phyloP scores from a whole-genome alignment of 2,797 vertebrate genomes.

The Telmatherina bonti region DNA sequence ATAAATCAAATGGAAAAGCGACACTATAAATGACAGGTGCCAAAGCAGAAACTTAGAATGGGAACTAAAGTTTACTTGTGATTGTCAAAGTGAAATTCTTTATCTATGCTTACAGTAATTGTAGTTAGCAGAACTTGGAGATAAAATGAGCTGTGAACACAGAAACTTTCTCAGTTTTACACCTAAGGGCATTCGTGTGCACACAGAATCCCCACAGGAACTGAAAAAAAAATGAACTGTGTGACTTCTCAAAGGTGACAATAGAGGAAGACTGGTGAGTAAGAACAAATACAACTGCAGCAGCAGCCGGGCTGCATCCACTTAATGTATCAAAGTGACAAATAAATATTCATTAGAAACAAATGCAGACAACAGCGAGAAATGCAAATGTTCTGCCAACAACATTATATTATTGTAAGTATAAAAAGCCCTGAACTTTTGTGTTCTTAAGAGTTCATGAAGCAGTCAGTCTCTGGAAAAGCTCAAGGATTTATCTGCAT shows the following conservation, averaged over 20 bases:
- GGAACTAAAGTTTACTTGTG: not conserved
- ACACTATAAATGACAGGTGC: not conserved
- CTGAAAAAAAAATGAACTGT: not conserved
- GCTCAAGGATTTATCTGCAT: slow-evolving; percentile 19
- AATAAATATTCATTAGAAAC: not conserved
- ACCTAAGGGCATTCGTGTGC: not conserved
- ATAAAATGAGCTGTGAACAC: not conserved
- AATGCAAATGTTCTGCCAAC: not conserved
- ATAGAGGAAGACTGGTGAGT: not conserved
- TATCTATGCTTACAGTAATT: not conserved
- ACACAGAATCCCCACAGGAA: not conserved
- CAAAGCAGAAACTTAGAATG: not conserved
- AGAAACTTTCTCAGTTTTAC: not conserved
- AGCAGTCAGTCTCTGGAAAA: slow-evolving; percentile 24
- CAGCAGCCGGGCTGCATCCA: not conserved
- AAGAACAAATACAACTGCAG: not conserved
- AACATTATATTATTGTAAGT: not conserved
- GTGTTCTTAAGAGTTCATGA: slow-evolving; percentile 3
- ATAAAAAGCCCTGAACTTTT: slow-evolving; percentile 2
- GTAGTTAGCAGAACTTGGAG: not conserved
- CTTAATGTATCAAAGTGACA: not conserved
- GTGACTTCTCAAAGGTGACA: not conserved
- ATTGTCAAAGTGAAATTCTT: not conserved
- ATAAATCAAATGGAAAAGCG: not conserved
- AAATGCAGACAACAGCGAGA: not conserved